These are phyloP conservation scores for Bubo bubo DNA, from an alignment of 2,113 vertebrate species.

Conservation along the genomic window DNA sequence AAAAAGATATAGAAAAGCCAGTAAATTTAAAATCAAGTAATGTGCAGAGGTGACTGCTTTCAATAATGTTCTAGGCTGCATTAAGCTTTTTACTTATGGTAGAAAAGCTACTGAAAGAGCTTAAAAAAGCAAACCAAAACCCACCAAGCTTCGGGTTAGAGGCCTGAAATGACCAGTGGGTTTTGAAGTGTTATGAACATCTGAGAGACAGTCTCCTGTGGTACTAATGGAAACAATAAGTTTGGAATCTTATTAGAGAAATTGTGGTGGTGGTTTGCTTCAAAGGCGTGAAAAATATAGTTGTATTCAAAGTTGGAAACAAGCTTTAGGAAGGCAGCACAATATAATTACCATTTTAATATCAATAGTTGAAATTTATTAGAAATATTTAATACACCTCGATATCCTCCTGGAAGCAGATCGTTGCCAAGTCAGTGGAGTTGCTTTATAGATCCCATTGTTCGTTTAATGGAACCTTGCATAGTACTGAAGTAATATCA, in stretches of 20 bases:
- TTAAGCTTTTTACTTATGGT: conserved; percentile 30
- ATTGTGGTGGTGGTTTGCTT: not conserved
- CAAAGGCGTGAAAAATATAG: not conserved
- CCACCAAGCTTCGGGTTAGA: not conserved
- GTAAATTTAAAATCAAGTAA: conserved; percentile 44
- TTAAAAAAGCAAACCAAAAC: not conserved
- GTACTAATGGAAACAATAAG: not conserved
- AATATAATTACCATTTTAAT: not conserved
- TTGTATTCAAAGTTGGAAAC: not conserved
- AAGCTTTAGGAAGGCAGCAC: not conserved
- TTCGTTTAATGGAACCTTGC: not conserved
- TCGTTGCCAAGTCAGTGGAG: not conserved
- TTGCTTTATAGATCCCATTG: not conserved
- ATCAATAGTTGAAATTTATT: not conserved
- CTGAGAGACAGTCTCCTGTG: not conserved
- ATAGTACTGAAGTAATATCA: not conserved
- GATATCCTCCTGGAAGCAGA: not conserved
- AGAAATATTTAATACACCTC: not conserved
- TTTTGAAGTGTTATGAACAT: not conserved
- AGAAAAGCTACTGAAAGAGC: not conserved
- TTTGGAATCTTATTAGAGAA: not conserved
- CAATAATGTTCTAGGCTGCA: conserved; percentile 1
- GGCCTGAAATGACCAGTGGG: not conserved
- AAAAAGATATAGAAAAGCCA: not conserved
- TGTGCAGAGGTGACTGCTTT: not conserved